Base-by-base conservation (phyloP, 2,113 vertebrate genomes). In the Paramisgurnus dabryanus region DNA sequence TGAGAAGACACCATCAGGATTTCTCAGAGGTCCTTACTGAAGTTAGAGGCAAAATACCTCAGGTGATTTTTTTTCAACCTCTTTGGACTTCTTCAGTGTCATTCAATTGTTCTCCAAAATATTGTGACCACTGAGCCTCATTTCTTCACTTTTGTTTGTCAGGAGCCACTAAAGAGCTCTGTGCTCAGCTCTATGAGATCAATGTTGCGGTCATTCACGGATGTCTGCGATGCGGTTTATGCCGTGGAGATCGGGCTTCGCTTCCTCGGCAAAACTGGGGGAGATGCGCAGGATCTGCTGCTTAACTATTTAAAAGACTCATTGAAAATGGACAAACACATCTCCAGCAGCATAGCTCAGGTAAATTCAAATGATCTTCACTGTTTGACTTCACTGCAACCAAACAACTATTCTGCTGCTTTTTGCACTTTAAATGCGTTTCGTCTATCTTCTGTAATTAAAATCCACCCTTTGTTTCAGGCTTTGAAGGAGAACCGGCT, bases 221-320 rank as follows among this genome's bases (percentile, higher is more conserved):
- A 94, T 0, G 89, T 89, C 0, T 93, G 92, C 2, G 92, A 92
- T 0, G 89, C 92, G 0, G 80, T 92, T 71, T 65, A 75, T 0
- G 83, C 85, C 64, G 41, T 92, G 74, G 90, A 92, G 82, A 89
- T 89, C 0, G 91, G 86, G 3, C 89, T 93, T 4, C 89, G 92
- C 11, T 92, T 93, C 66, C 90, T 94, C 0, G 89, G 89, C 0
- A 93, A 92, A 80, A 89, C 82, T 0, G 91, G 91, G 5, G 92
- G 90, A 0, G 53, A 80, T 2, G 82, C 87, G 0, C 68, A 69
- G 15, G 50, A 4, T 5, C 69, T 5, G 0, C 91, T 94, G 0
- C 18, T 89, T 74, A 67, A 83, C 64, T 93, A 85, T 81, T 90
- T 94, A 10, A 79, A 34, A 3, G 85, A 91, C 0, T 87, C 89